Evolutionary conservation across 2,888 invertebrate genomes (phyloP).

Genomic region (Oxytorus armatus): DNA sequence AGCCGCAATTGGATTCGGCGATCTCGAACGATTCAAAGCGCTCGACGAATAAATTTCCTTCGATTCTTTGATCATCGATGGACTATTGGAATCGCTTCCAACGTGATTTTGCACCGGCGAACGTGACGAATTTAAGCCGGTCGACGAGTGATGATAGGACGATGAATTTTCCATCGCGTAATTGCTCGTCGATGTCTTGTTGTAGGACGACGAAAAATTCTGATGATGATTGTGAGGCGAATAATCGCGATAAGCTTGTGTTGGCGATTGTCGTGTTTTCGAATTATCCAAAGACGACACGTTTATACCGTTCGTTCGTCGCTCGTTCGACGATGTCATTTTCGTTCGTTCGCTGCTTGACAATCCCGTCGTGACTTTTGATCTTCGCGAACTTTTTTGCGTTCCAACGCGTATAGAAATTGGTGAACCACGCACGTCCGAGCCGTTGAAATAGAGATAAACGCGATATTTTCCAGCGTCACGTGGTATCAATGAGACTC

Average conservation of each 20-base stretch:
- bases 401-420: conserved; percentile 94
- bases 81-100: conserved; percentile 73
- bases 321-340: conserved; percentile 79
- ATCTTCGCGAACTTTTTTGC: conserved; percentile 85
- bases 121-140: conserved; percentile 74
- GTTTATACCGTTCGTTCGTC: conserved; percentile 79
- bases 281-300: conserved; percentile 69
- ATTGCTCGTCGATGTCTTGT: conserved; percentile 76
- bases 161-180: conserved; percentile 70
- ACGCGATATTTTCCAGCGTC: conserved; percentile 93
- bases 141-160: conserved; percentile 68
- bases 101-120: conserved; percentile 75
- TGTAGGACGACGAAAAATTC: conserved; percentile 73
- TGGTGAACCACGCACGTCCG: conserved; percentile 92
- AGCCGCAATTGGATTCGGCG: conserved; percentile 63
- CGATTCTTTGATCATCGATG: conserved; percentile 79
- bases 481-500: conserved; percentile 92
- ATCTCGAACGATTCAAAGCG: conserved; percentile 72
- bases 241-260: conserved; percentile 70
- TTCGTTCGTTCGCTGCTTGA: conserved; percentile 74
- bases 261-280: conserved; percentile 66
- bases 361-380: conserved; percentile 71
- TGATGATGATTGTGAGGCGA: conserved; percentile 70
- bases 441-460: conserved; percentile 97
- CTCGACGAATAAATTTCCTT: conserved; percentile 79